Percentiles rank a stretch among this genome's conserved stretches.
Conservation (phyloP, 2,113 vertebrate genomes). For the Abramis brama region DNA sequence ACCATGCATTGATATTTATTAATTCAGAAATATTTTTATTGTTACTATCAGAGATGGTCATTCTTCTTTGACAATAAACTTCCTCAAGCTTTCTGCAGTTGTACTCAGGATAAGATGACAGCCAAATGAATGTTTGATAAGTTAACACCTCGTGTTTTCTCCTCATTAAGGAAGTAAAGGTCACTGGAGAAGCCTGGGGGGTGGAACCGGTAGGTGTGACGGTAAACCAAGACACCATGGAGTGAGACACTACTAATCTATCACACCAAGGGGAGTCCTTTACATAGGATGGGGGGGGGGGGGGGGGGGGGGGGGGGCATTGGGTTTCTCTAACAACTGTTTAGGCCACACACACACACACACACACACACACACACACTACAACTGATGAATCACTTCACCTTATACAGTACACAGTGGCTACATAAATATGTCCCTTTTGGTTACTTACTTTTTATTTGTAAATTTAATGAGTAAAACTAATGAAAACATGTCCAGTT, state of each 20-base stretch:
- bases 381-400: not conserved
- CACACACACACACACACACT: constrained; percentile 16
- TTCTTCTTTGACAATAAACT: not conserved
- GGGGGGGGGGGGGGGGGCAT: constrained; percentile 22
- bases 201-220: not conserved
- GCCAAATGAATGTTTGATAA: constrained; percentile 36
- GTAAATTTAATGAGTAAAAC: not conserved
- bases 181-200: constrained; percentile 21
- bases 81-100: not conserved
- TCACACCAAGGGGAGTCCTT: not conserved
- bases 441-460: too few species aligned
- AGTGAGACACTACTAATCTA: not conserved
- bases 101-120: not conserved
- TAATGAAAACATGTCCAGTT: not conserved
- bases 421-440: not conserved
- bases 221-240: not conserved
- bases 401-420: not conserved
- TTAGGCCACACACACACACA: constrained; percentile 19
- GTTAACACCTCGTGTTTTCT: constrained; percentile 41
- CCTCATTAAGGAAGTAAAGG: constrained; percentile 43
- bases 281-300: not conserved
- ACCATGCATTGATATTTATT: not conserved
- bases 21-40: not conserved
- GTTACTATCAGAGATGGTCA: not conserved
- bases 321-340: constrained; percentile 50